Evolutionary conservation across 2,888 invertebrate genomes (phyloP).

Genomic region (Camponotus fellah): DNA sequence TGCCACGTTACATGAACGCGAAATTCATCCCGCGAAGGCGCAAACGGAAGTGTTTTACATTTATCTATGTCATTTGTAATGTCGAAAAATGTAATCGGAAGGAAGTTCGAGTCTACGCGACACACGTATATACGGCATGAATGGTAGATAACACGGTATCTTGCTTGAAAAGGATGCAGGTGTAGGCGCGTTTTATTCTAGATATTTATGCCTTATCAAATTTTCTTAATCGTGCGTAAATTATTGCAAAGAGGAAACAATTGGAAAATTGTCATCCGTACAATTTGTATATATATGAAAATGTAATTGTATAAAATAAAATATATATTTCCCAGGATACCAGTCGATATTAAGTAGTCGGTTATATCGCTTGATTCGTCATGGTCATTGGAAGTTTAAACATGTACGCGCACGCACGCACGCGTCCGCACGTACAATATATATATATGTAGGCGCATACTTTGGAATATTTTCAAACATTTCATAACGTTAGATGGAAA

Average conservation of each 20-base stretch:
- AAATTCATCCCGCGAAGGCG: conserved; percentile 29
- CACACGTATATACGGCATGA: not conserved
- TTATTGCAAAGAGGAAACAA: not conserved
- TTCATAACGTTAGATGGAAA: conserved; percentile 10
- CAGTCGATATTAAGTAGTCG: not conserved
- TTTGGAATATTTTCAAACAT: not conserved
- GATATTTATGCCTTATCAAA: not conserved
- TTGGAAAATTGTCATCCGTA: not conserved
- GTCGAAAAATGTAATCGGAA: conserved; percentile 32
- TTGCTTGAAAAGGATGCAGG: conserved; percentile 51
- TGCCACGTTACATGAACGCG: conserved; percentile 2
- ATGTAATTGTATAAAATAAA: not conserved
- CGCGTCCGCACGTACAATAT: not conserved
- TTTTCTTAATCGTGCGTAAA: conserved; percentile 3
- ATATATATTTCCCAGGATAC: not conserved
- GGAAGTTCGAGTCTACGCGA: conserved; percentile 17
- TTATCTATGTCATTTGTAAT: not conserved
- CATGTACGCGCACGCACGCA: not conserved
- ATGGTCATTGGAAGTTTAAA: not conserved
- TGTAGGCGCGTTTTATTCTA: conserved; percentile 35
- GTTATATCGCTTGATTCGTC: not conserved
- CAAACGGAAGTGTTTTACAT: conserved; percentile 28
- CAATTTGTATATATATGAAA: not conserved
- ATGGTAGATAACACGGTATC: conserved; percentile 57
- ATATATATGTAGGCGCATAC: not conserved